Evolutionary conservation across 2,113 vertebrate species (phyloP).

Genomic region (Lasiurus borealis): DNA sequence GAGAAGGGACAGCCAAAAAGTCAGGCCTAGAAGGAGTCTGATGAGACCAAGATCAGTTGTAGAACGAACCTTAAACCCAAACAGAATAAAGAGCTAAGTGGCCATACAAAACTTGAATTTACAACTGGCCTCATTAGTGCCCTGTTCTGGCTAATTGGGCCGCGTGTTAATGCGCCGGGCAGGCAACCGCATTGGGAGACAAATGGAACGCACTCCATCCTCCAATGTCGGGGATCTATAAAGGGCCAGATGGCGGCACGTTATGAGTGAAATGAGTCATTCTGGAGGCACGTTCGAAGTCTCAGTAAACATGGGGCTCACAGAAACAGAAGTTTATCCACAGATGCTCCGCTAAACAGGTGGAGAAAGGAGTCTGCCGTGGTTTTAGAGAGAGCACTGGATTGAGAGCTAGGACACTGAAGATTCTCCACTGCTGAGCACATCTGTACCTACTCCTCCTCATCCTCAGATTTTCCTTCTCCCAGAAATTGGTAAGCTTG

Average conservation of each 20-base stretch:
- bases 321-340: background rate
- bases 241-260: background rate
- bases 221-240: background rate
- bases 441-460: background rate
- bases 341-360: constrained; percentile 30
- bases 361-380: background rate
- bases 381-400: background rate
- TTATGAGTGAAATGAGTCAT: constrained; percentile 2
- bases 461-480: background rate
- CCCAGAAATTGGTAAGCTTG: background rate
- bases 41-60: background rate
- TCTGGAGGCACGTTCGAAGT: background rate
- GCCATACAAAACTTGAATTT: constrained; percentile 23
- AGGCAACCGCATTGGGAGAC: background rate
- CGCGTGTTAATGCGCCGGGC: background rate
- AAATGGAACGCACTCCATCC: background rate
- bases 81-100: constrained; percentile 25
- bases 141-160: background rate
- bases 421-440: background rate
- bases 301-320: background rate
- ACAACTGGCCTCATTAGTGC: constrained; percentile 40
- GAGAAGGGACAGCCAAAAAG: accelerated
- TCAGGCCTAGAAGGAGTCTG: background rate
- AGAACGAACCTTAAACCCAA: background rate
- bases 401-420: background rate